Evolutionary conservation across 2,113 vertebrate species (phyloP), one percentile per base, ranked within the genome.

Genomic region (Phaethon lepturus): DNA sequence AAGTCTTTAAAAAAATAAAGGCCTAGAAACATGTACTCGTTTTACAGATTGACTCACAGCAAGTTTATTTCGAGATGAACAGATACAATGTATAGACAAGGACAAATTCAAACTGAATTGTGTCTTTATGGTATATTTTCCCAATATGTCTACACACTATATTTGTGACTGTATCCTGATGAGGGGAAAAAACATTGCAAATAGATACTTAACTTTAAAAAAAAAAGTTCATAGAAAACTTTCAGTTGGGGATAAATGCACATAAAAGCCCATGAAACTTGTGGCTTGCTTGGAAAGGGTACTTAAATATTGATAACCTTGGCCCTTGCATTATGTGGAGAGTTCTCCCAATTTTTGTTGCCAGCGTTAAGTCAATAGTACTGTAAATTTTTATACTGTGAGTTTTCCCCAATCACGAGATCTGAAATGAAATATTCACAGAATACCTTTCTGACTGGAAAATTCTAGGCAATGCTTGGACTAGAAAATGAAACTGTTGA

Each of bases 21-120:
- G 8, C 23, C 10, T 50, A 47, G n/a, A 71, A 86, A 79, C 2
- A 4, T 35, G 29, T 29, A 40, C 11, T 42, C 25, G 26, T 55
- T 93, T 91, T 88, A 45, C 10, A 47, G 14, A 38, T 28, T 59
- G 49, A 20, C 19, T 77, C 12, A 14, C 16, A 64, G 16, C 24
- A 73, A 63, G 9, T 22, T 83, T 85, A 67, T 53, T 52, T 42
- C n/a, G n/a, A 84, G 5, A 26, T 76, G 5, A 33, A 17, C 26
- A 67, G 19, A 15, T 58, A 49, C 0, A 3, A 16, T 8, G 0
- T 42, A 17, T 44, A 49, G 26, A 18, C 0, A 2, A 69, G 73
- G 56, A 52, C 17, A 82, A 71, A 92, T 71, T 84, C 62, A 74
- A 55, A 74, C 4, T 19, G 40, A 71, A 59, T 92, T 79, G 6